Percentiles rank a stretch among this genome's conserved stretches.
Conservation (phyloP, 2,888 invertebrate genomes). For the Agrochola macilenta region DNA sequence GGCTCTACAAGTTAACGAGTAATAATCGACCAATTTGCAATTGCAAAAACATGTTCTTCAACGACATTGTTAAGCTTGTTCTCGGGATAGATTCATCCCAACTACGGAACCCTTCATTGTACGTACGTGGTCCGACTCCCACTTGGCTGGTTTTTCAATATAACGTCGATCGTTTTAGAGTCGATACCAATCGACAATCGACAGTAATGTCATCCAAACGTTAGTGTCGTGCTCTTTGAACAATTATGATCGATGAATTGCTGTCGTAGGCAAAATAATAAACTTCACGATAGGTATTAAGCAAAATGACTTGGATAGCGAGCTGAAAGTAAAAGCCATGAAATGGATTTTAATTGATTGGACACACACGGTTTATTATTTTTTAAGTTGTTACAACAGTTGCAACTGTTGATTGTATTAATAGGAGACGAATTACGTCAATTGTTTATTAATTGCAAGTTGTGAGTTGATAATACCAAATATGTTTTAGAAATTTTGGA, state of each 20-base stretch:
- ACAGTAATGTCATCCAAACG: background rate
- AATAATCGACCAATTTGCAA: too few species aligned
- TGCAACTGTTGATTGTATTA: constrained; percentile 15
- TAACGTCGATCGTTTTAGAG: too few species aligned
- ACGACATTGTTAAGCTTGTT: too few species aligned
- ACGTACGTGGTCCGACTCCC: too few species aligned
- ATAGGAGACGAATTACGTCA: background rate
- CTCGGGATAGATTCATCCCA: too few species aligned
- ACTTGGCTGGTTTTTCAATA: too few species aligned
- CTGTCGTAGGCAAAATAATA: background rate
- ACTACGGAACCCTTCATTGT: too few species aligned
- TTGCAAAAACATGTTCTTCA: too few species aligned
- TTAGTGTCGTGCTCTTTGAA: background rate
- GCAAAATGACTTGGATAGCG: constrained; percentile 14
- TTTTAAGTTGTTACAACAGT: constrained; percentile 27
- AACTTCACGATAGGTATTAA: background rate
- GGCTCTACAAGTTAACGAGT: too few species aligned
- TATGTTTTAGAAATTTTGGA: background rate
- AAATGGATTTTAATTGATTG: constrained; percentile 47
- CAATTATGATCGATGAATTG: background rate
- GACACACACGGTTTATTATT: constrained; percentile 15
- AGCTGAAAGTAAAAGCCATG: constrained; percentile 31
- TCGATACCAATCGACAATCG: background rate
- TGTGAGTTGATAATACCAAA: background rate
- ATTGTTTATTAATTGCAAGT: background rate